These are phyloP conservation scores for Nautilus pompilius DNA, from an alignment of 1,140 invertebrate species.

Conservation along the genomic window DNA sequence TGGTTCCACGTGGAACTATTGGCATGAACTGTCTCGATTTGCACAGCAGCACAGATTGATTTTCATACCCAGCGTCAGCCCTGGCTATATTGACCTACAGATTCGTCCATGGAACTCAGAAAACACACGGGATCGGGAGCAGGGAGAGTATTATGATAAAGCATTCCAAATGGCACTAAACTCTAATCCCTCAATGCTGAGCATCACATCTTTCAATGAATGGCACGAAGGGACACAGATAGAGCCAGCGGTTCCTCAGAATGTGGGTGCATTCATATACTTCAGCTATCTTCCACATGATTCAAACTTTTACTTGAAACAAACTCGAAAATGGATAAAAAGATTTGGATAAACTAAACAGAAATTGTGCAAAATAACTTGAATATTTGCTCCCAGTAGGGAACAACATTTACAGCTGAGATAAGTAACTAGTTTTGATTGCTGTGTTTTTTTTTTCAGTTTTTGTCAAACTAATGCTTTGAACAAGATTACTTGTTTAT, in stretches of 20 bases:
- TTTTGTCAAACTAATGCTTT: too few relatives aligned
- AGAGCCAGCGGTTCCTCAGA: constrained; percentile 54
- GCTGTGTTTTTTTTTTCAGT: too few relatives aligned
- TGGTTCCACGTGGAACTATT: constrained; percentile 55
- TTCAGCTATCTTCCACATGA: constrained; percentile 40
- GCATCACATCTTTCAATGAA: constrained; percentile 61
- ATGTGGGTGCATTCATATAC: constrained; percentile 36
- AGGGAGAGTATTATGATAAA: constrained; percentile 55
- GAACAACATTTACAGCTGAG: too few relatives aligned
- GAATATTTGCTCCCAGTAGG: too few relatives aligned
- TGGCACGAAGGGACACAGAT: constrained; percentile 63
- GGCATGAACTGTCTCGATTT: constrained; percentile 48
- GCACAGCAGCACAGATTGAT: constrained; percentile 46
- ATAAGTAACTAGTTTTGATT: too few relatives aligned
- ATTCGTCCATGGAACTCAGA: constrained; percentile 58
- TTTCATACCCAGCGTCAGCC: constrained; percentile 59
- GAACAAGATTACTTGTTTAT: too few relatives aligned
- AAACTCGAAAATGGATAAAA: constrained; percentile 33
- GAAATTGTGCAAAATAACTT: too few relatives aligned
- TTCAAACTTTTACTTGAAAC: constrained; percentile 48
- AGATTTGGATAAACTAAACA: constrained; percentile 21
- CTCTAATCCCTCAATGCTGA: constrained; percentile 44
- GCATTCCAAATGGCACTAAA: constrained; percentile 51
- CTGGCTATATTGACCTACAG: constrained; percentile 58
- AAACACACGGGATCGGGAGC: constrained; percentile 49